Evolutionary conservation across 2,888 invertebrate genomes (phyloP).

Genomic region (Scaptomyza polygonia): DNA sequence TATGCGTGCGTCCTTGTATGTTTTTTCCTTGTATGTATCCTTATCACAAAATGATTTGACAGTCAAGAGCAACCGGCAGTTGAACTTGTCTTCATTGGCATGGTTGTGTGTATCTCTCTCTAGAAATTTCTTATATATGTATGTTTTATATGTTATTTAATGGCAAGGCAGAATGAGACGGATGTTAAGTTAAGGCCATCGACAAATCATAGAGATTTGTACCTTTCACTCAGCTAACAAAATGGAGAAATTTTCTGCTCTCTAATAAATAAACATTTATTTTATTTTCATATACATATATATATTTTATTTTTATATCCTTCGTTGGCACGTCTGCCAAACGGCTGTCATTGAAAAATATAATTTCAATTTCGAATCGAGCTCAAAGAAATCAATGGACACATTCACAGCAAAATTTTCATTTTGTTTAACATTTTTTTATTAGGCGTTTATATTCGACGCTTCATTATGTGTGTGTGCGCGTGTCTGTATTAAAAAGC

Average conservation of each 20-base stretch:
- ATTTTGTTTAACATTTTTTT: conserved; percentile 16
- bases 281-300: conserved; percentile 57
- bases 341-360: conserved; percentile 65
- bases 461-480: conserved; percentile 1
- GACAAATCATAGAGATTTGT: conserved; percentile 38
- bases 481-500: neutral
- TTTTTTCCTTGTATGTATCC: conserved; percentile 45
- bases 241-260: conserved; percentile 12
- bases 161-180: conserved; percentile 30
- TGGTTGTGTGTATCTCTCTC: conserved; percentile 24
- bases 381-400: conserved; percentile 45
- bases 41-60: conserved; percentile 75
- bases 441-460: conserved; percentile 37
- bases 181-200: conserved; percentile 20
- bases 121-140: conserved; percentile 12
- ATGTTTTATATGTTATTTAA: conserved; percentile 41
- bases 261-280: conserved; percentile 61
- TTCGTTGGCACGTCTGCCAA: conserved; percentile 56
- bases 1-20: conserved; percentile 10
- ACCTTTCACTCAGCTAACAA: conserved; percentile 19
- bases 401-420: conserved; percentile 48
- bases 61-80: conserved; percentile 65
- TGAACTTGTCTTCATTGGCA: conserved; percentile 42
- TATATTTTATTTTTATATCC: conserved; percentile 20
- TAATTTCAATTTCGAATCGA: conserved; percentile 69